Evolutionary conservation across 2,797 vertebrate species (phyloP).

Genomic region (Chloroceryle amazona): DNA sequence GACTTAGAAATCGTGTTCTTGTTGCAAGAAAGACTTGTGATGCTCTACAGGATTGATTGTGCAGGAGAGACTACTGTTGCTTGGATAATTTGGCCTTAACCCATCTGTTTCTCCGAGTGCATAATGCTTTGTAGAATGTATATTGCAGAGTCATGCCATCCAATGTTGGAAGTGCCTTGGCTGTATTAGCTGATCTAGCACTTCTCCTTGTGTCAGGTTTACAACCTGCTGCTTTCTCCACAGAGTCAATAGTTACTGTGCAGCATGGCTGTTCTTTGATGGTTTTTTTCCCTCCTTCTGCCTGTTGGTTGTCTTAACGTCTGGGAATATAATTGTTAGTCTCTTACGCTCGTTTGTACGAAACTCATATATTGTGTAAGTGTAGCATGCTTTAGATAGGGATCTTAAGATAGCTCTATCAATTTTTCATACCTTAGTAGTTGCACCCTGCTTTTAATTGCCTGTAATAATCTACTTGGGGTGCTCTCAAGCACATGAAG

Average conservation of each 20-base stretch:
- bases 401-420: background rate
- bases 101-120: background rate
- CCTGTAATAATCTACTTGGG: background rate
- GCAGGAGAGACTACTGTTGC: background rate
- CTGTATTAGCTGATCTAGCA: background rate
- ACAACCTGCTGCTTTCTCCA: background rate
- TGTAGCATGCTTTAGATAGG: background rate
- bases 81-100: background rate
- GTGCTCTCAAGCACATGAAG: background rate
- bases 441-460: background rate
- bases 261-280: background rate
- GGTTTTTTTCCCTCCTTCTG: fast-evolving
- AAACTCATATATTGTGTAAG: background rate
- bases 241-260: background rate
- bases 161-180: background rate
- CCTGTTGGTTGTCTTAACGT: background rate
- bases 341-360: background rate
- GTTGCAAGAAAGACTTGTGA: background rate
- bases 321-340: background rate
- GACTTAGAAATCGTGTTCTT: background rate
- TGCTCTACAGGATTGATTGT: background rate
- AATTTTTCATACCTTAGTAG: background rate
- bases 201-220: no score
- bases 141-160: background rate
- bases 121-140: background rate